These are phyloP conservation scores for Lycocerus yunnanus DNA, from an alignment of 2,888 invertebrate species.

Conservation along the genomic window DNA sequence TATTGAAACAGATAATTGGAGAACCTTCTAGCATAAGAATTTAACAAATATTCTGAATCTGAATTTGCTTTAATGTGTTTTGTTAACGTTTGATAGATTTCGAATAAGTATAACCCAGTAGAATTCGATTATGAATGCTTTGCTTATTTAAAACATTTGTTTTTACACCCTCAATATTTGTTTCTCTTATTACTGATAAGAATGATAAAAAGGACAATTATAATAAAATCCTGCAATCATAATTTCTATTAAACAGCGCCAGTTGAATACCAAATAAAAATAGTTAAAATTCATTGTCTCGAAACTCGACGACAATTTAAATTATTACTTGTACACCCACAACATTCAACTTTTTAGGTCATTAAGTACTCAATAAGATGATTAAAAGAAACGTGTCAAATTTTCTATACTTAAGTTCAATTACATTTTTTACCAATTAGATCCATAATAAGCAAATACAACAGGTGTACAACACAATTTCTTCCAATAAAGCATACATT, in stretches of 20 bases:
- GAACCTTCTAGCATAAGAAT: too few relatives aligned
- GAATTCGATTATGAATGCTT: neutral
- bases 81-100: neutral
- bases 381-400: slow-evolving; percentile 4
- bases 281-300: neutral
- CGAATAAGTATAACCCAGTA: neutral
- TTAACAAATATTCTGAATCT: too few relatives aligned
- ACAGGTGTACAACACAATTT: neutral
- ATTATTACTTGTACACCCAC: slow-evolving; percentile 7
- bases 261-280: neutral
- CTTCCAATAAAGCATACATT: neutral
- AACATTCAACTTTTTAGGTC: slow-evolving; percentile 8
- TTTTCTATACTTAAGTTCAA: neutral
- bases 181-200: neutral
- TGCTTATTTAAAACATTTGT: neutral
- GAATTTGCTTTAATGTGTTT: neutral
- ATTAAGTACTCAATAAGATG: neutral
- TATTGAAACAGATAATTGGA: too few relatives aligned
- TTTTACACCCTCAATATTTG: neutral
- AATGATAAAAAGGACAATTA: neutral
- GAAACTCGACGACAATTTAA: slow-evolving; percentile 2
- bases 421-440: neutral
- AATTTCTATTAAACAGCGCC: neutral
- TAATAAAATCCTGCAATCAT: neutral
- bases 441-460: neutral